Evolutionary conservation across 1,140 invertebrate species (phyloP).

Genomic region (Antheraea pernyi): DNA sequence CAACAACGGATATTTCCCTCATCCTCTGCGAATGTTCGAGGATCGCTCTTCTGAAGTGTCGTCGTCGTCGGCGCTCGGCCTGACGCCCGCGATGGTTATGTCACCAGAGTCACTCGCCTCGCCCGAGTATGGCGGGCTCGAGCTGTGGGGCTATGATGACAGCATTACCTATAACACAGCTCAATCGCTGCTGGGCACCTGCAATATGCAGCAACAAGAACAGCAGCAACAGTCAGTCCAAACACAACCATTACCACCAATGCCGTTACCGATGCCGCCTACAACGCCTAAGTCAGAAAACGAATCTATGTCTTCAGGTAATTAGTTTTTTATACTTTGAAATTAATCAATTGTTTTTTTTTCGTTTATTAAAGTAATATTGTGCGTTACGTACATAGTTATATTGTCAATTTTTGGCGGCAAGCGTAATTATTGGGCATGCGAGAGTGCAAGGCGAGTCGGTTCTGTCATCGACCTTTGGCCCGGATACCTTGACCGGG

Average conservation of each 20-base stretch:
- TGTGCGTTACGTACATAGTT: neutral
- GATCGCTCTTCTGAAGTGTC: conserved; percentile 88
- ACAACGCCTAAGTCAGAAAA: conserved; percentile 78
- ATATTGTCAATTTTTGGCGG: conserved; percentile 15
- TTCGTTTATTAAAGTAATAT: neutral
- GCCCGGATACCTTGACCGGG: conserved; percentile 76
- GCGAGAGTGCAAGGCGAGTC: conserved; percentile 30
- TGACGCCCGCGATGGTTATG: conserved; percentile 82
- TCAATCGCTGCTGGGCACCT: conserved; percentile 57
- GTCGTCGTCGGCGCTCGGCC: conserved; percentile 82
- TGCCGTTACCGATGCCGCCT: conserved; percentile 73
- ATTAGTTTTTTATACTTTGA: conserved; percentile 29
- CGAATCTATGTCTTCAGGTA: conserved; percentile 77
- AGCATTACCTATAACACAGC: conserved; percentile 59
- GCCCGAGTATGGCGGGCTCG: conserved; percentile 86
- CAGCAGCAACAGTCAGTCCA: conserved; percentile 49
- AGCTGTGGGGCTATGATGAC: conserved; percentile 88
- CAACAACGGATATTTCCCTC: conserved; percentile 82
- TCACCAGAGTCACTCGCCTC: conserved; percentile 84
- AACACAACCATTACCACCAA: conserved; percentile 47
- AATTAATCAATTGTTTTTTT: neutral
- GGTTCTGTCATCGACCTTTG: conserved; percentile 75
- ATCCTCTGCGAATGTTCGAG: conserved; percentile 83
- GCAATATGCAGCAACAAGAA: conserved; percentile 58
- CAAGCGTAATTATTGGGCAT: conserved; percentile 45